phyloP scores from a whole-genome alignment of 2,113 vertebrate species.

The Sorex fumeus region DNA sequence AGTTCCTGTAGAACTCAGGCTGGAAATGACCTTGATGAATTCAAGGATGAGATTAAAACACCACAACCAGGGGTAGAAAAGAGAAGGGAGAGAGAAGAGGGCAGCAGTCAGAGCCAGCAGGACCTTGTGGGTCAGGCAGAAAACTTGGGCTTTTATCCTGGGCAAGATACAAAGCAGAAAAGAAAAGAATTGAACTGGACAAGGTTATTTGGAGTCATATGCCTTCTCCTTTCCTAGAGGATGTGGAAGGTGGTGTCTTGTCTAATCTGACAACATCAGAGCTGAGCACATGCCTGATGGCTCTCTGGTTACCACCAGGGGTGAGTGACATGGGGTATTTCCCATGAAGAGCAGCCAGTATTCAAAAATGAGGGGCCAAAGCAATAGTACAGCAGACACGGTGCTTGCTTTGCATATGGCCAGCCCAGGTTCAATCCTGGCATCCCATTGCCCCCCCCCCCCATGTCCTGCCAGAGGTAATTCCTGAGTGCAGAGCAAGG shows the following conservation, averaged over 20 bases:
- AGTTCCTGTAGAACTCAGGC: not conserved
- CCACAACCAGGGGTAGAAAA: accelerated
- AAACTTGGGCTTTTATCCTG: not conserved
- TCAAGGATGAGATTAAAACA: not conserved
- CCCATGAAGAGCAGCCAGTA: not conserved
- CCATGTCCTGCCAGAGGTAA: too few species aligned
- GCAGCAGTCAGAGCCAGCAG: too few species aligned
- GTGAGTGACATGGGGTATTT: not conserved
- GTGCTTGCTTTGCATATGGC: too few species aligned
- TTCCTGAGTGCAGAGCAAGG: too few species aligned
- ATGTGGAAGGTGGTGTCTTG: not conserved
- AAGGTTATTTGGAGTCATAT: not conserved
- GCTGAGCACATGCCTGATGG: accelerated
- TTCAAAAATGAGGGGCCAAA: not conserved
- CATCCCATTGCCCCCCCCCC: too few species aligned
- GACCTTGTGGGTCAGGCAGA: not conserved
- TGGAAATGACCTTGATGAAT: not conserved
- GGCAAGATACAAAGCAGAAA: not conserved
- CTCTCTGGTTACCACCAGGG: not conserved
- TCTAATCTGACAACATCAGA: not conserved
- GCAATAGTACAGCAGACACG: too few species aligned
- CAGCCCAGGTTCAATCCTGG: too few species aligned
- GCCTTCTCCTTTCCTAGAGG: not conserved
- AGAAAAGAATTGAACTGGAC: not conserved
- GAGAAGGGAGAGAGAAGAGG: too few species aligned